Evolutionary conservation across 1,140 invertebrate species (phyloP), one percentile per base, ranked within the genome.

Genomic region (Drosophila bipectinata): DNA sequence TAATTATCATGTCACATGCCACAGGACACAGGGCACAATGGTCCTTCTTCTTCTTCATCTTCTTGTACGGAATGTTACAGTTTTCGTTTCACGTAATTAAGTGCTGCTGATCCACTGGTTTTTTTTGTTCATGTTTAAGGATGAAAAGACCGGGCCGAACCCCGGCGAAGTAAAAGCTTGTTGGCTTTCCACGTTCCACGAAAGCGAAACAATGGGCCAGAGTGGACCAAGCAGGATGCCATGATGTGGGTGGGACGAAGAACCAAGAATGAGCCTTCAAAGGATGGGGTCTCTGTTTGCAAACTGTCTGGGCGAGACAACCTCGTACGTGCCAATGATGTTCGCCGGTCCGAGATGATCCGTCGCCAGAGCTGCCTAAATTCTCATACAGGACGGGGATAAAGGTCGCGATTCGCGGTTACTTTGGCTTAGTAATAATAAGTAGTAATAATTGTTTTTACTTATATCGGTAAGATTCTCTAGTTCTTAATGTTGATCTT

Each of bases 51-150:
- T 15, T 44, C 41, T 26, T 21, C 49, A n/a, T 14, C 28, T 28
- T 24, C 48, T 48, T 28, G 37, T 41, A 52, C 57, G 32, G 72
- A 77, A 87, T 79, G 82, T 87, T 87, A 87, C 81, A 85, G 77
- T 85, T 85, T 87, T 87, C 82, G 75, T 87, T 87, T 87, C 82
- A 87, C 87, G 82, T 87, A 87, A 87, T 87, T 87, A 87, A 87
- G 82, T 87, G 82, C 75, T 78, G 77, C 82, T 87, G 82, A 87
- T 87, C 82, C 82, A 87, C 82, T 87, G 87, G 74, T 78, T 87
- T 85, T n/a, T 44, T 41, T 41, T n/a, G n/a, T 44, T 44, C 15
- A 44, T 44, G 41, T 18, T 18, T 44, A 14, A 44, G 52, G 37
- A 76, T 28, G 68, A 45, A 51, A 47, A 32, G 26, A 60, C 26